Conservation (phyloP, 2,113 vertebrate species). For the Eclectus roratus region DNA sequence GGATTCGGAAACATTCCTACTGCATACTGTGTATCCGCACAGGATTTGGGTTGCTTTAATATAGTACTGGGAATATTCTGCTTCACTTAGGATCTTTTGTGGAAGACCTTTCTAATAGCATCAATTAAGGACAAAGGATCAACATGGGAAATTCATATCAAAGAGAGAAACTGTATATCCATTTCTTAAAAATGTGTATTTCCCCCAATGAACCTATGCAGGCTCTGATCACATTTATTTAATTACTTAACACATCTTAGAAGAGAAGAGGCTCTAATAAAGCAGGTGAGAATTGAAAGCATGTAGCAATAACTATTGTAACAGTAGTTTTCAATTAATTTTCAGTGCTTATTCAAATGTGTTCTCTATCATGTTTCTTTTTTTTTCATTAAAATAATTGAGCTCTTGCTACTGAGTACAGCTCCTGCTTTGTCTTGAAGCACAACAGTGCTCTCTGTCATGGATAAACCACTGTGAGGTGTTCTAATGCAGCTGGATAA, state of each 20-base stretch:
- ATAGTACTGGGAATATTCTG: neutral
- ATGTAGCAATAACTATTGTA: neutral
- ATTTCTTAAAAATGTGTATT: neutral
- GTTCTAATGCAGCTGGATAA: neutral
- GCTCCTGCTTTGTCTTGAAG: neutral
- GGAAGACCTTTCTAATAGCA: neutral
- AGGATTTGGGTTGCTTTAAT: neutral
- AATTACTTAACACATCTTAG: conserved; percentile 12
- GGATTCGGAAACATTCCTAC: neutral
- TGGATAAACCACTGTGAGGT: neutral
- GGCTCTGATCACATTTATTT: neutral
- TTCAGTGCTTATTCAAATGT: conserved; percentile 6
- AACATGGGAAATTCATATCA: neutral
- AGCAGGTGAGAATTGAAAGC: conserved; percentile 12
- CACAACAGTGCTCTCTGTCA: neutral
- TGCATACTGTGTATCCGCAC: neutral
- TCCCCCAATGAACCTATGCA: neutral
- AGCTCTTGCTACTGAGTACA: neutral
- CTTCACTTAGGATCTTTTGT: neutral
- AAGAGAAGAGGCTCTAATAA: neutral
- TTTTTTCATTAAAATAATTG: neutral
- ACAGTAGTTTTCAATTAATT: neutral
- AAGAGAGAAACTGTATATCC: neutral
- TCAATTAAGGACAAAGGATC: neutral
- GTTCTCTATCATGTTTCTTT: neutral